Conservation (phyloP, 92 coral and sea anemone genomes). For the Palythoa grandis region DNA sequence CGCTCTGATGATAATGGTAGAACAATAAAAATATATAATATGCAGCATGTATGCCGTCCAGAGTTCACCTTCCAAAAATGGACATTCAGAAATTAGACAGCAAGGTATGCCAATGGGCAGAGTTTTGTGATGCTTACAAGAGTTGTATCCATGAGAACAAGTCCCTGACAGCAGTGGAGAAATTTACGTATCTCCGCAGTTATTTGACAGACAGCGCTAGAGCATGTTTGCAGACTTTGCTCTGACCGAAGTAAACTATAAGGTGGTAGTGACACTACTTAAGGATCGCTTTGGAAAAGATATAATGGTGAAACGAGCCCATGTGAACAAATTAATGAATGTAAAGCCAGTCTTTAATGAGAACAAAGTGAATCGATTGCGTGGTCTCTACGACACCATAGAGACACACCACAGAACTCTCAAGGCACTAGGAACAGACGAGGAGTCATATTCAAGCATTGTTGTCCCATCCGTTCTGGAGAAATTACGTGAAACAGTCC, state of each 20-base stretch:
- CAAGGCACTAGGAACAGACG: conserved; percentile 20
- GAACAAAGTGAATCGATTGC: not conserved
- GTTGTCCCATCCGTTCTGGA: conserved; percentile 56
- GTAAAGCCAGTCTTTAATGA: conserved; percentile 4
- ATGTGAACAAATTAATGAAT: conserved; percentile 17
- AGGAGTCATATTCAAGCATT: conserved; percentile 41
- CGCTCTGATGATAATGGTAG: too few species aligned
- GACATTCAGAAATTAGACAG: not conserved
- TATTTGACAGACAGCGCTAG: not conserved
- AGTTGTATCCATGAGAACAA: conserved; percentile 10
- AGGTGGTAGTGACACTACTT: not conserved
- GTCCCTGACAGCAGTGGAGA: not conserved
- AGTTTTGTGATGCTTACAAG: not conserved
- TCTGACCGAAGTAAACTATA: not conserved
- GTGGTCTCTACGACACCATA: conserved; percentile 30
- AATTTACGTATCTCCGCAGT: conserved; percentile 6
- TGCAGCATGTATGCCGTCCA: not conserved
- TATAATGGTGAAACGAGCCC: conserved; percentile 13
- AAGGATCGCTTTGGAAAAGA: conserved; percentile 17
- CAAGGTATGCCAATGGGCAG: not conserved
- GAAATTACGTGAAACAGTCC: conserved; percentile 33
- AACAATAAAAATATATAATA: too few species aligned
- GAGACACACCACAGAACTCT: conserved; percentile 51
- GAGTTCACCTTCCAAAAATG: not conserved
- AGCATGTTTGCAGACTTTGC: conserved; percentile 21